Conservation (phyloP, 2,113 vertebrate species). For the Nesoenas mayeri region DNA sequence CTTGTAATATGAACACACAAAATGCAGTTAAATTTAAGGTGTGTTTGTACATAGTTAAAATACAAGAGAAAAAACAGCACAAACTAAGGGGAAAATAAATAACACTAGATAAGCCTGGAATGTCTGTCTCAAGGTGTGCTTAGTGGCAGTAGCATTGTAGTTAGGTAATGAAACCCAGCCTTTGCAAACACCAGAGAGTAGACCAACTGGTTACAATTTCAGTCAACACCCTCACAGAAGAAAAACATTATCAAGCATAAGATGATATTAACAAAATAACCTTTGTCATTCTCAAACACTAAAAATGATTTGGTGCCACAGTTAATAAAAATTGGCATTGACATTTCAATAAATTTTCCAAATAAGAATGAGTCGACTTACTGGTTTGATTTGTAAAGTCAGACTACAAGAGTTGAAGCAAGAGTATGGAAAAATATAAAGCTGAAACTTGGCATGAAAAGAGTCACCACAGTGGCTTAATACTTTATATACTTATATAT, state of each 20-base stretch:
- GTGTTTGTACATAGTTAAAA: neutral
- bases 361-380: neutral
- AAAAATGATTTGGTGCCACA: neutral
- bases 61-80: neutral
- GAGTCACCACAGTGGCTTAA: neutral
- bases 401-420: neutral
- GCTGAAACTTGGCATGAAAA: neutral
- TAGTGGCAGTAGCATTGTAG: neutral
- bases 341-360: neutral
- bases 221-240: neutral
- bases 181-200: neutral
- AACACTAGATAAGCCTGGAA: neutral
- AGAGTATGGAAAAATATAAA: neutral
- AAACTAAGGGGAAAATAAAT: neutral
- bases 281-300: neutral
- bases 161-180: neutral
- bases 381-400: neutral
- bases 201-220: neutral
- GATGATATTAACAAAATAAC: neutral
- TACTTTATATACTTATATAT: no score
- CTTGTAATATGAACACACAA: neutral
- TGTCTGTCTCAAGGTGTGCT: neutral
- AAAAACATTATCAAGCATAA: neutral
- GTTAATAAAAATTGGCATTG: neutral
- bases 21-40: neutral